Evolutionary conservation across 2,113 vertebrate genomes (phyloP).

Genomic region (Podiceps cristatus): DNA sequence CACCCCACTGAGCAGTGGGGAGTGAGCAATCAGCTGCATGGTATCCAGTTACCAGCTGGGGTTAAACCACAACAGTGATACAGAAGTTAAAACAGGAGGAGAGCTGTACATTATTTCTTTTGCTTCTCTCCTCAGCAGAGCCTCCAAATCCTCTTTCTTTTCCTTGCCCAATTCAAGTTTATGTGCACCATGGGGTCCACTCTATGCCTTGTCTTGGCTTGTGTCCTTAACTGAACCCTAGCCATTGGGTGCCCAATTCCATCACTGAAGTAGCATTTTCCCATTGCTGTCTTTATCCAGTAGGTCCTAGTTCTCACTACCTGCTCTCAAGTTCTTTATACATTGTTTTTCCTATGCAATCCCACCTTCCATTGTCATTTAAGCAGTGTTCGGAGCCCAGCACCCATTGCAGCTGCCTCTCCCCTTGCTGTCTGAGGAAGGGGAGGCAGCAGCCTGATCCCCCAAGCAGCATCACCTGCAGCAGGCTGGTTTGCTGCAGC

Average conservation of each 20-base stretch:
- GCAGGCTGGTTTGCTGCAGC: not conserved
- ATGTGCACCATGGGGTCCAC: not conserved
- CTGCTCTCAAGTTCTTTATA: not conserved
- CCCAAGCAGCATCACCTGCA: not conserved
- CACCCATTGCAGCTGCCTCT: not conserved
- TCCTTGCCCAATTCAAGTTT: not conserved
- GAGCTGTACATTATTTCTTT: not conserved
- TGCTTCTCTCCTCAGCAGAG: not conserved
- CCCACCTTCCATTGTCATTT: not conserved
- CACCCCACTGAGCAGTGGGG: too few species aligned
- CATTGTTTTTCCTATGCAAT: not conserved
- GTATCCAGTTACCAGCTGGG: too few species aligned
- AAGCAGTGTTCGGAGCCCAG: not conserved
- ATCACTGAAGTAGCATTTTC: not conserved
- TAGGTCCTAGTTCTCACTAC: not conserved
- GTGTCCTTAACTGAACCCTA: not conserved
- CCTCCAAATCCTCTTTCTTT: not conserved
- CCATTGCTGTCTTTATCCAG: not conserved
- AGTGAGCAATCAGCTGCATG: too few species aligned
- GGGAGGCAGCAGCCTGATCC: not conserved
- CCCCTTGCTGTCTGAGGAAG: not conserved
- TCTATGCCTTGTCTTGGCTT: not conserved
- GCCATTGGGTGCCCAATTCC: rapidly evolving
- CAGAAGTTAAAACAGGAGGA: not conserved
- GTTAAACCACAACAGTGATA: not conserved